Percentiles rank a stretch among this genome's conserved stretches.
Conservation (phyloP, 2,113 vertebrate genomes). For the Leptobrachium ailaonicum region DNA sequence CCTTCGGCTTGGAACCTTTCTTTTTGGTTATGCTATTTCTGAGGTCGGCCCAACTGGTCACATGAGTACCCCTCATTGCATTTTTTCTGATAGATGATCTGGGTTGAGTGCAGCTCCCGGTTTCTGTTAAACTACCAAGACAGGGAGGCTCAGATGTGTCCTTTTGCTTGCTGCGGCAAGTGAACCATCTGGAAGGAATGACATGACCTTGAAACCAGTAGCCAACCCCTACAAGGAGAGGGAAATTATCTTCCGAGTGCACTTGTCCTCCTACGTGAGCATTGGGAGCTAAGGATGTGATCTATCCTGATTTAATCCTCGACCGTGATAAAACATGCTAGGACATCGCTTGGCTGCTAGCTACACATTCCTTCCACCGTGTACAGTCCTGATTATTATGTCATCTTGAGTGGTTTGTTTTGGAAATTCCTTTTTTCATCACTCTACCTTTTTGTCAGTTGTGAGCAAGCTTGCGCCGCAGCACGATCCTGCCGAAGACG, state of each 20-base stretch:
- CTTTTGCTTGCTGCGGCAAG: background rate
- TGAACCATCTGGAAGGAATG: background rate
- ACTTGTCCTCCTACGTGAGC: background rate
- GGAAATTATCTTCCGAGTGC: background rate
- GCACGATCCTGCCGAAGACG: background rate
- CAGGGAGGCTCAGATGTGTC: background rate
- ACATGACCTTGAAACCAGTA: too few species aligned
- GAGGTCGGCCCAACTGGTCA: too few species aligned
- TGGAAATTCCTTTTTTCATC: background rate
- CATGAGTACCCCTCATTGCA: too few species aligned
- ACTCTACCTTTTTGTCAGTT: background rate
- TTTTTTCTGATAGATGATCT: too few species aligned
- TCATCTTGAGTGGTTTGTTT: background rate
- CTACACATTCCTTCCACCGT: background rate
- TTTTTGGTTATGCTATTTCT: too few species aligned
- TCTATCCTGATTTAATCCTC: background rate
- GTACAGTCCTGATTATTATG: background rate
- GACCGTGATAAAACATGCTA: slow-evolving; percentile 3
- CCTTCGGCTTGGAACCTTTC: too few species aligned
- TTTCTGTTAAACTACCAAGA: too few species aligned
- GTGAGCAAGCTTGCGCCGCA: background rate
- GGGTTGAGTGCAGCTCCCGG: too few species aligned
- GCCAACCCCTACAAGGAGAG: background rate
- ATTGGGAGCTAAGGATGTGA: background rate
- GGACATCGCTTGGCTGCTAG: background rate